Conservation (phyloP, 2,797 vertebrate species). For the Trematomus bernacchii region DNA sequence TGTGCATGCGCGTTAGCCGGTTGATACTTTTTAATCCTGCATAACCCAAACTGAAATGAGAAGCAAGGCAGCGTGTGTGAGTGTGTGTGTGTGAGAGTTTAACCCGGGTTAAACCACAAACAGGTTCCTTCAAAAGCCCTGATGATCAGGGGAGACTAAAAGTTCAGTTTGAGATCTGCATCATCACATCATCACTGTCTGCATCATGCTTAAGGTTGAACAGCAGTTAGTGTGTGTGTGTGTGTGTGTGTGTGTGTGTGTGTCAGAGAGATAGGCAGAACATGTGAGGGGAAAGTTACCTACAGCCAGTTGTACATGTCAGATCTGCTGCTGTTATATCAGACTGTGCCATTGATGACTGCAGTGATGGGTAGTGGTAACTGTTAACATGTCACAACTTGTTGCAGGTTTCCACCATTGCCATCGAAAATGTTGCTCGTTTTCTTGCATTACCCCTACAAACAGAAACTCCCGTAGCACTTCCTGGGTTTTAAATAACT, state of each 20-base stretch:
- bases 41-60: conserved; percentile 66
- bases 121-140: conserved; percentile 3
- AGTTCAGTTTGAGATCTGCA: conserved; percentile 55
- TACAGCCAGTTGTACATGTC: conserved; percentile 20
- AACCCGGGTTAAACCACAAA: conserved; percentile 23
- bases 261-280: not conserved
- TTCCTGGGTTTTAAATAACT: conserved; percentile 3
- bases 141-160: conserved; percentile 24
- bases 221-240: conserved; percentile 21
- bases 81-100: not conserved
- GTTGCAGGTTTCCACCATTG: conserved; percentile 34
- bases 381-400: conserved; percentile 45
- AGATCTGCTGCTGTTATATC: conserved; percentile 25
- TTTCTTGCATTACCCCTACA: not conserved
- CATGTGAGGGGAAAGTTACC: conserved; percentile 28
- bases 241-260: not conserved
- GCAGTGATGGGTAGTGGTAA: conserved; percentile 45
- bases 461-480: not conserved
- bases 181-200: conserved; percentile 44
- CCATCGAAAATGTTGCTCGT: not conserved
- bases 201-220: conserved; percentile 46
- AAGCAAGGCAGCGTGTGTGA: conserved; percentile 30
- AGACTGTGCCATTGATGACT: conserved; percentile 27
- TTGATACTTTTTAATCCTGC: conserved; percentile 56
- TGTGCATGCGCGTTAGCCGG: conserved; percentile 37